Evolutionary conservation across 1,140 invertebrate genomes (phyloP).

Genomic region (Telenomus remus): DNA sequence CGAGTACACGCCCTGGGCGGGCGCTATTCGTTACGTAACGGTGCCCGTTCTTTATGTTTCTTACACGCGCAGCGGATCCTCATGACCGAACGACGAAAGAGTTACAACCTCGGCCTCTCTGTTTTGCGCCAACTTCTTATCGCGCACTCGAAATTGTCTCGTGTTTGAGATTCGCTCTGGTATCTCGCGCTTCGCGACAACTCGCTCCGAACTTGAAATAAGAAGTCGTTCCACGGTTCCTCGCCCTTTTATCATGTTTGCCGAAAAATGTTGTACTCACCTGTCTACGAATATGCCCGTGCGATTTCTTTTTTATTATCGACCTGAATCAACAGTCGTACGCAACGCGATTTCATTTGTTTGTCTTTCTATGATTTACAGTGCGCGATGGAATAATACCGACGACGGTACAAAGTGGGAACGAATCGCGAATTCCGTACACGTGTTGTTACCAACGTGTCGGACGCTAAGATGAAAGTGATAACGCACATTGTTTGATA

Average conservation of each 20-base stretch:
- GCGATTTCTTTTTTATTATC: conserved; percentile 18
- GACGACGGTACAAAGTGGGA: neutral
- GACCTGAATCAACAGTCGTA: conserved; percentile 27
- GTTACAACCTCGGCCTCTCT: conserved; percentile 22
- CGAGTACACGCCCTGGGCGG: conserved; percentile 48
- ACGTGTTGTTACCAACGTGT: no score
- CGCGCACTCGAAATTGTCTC: conserved; percentile 38
- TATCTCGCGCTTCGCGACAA: conserved; percentile 12
- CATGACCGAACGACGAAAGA: conserved; percentile 40
- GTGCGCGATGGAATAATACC: neutral
- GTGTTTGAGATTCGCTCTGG: conserved; percentile 18
- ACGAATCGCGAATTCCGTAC: no score
- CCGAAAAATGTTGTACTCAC: conserved; percentile 31
- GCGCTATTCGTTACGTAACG: conserved; percentile 48
- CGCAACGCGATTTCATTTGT: conserved; percentile 2
- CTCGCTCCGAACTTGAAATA: conserved; percentile 7
- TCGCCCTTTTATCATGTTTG: conserved; percentile 31
- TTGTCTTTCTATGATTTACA: conserved; percentile 13
- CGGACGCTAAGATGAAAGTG: no score
- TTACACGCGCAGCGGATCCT: conserved; percentile 20
- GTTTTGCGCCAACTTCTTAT: conserved; percentile 42
- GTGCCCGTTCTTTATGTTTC: conserved; percentile 42
- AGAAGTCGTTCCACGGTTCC: conserved; percentile 8
- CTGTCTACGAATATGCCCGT: conserved; percentile 38
- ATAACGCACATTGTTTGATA: no score